A percentile compares a stretch with the other conserved stretches of the same genome.
These are phyloP conservation scores for Pagetopsis macropterus DNA, from an alignment of 2,797 vertebrate genomes.

Conservation along the genomic window DNA sequence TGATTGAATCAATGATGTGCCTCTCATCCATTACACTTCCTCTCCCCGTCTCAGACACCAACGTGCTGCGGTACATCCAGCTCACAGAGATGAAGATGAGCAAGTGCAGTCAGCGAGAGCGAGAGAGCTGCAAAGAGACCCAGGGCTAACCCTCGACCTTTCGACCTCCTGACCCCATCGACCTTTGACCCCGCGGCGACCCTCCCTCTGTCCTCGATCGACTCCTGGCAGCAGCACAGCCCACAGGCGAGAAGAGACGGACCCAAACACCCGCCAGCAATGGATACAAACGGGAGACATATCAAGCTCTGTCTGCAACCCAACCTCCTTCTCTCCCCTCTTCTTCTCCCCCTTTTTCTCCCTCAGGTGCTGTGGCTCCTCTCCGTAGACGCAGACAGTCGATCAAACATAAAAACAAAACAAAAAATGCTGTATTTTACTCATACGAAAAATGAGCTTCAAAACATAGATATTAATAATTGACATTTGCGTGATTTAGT, in stretches of 20 bases:
- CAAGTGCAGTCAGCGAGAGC: slow-evolving; percentile 85
- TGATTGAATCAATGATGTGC: slow-evolving; percentile 2
- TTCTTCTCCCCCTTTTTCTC: slow-evolving; percentile 54
- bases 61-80: slow-evolving; percentile 94
- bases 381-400: slow-evolving; percentile 70
- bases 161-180: slow-evolving; percentile 31
- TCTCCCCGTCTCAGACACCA: slow-evolving; percentile 86
- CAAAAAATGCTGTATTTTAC: slow-evolving; percentile 72
- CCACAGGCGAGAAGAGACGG: slow-evolving; percentile 59
- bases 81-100: slow-evolving; percentile 95
- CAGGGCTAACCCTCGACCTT: slow-evolving; percentile 75
- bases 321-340: slow-evolving; percentile 39
- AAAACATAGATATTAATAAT: slow-evolving; percentile 50
- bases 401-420: slow-evolving; percentile 44
- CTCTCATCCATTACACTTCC: slow-evolving; percentile 5
- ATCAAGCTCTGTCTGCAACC: slow-evolving; percentile 60
- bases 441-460: slow-evolving; percentile 62
- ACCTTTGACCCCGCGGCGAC: slow-evolving; percentile 53
- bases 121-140: slow-evolving; percentile 85
- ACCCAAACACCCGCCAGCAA: slow-evolving; percentile 48
- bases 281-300: slow-evolving; percentile 55
- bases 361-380: slow-evolving; percentile 78
- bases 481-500: slow-evolving; percentile 67
- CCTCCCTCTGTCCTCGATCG: slow-evolving; percentile 48
- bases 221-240: slow-evolving; percentile 61